phyloP scores from a whole-genome alignment of 2,797 vertebrate genomes.

The Serranus cabrilla region DNA sequence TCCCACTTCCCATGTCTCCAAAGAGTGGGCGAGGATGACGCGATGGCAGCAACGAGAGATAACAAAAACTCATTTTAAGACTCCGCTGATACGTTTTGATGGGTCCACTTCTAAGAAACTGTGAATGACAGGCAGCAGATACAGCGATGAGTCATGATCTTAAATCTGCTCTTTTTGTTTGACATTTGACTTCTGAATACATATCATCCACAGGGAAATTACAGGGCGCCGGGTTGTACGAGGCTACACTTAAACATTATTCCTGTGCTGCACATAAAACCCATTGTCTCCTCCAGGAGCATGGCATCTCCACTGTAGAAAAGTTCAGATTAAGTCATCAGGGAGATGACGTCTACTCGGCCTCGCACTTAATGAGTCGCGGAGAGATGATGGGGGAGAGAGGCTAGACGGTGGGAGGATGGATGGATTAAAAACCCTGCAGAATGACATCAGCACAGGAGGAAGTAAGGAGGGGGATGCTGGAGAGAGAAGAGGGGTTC shows the following conservation, averaged over 20 bases:
- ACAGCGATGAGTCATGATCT: constrained; percentile 39
- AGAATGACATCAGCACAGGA: constrained; percentile 83
- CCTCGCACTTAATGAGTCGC: constrained; percentile 70
- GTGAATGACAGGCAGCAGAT: constrained; percentile 52
- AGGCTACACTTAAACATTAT: constrained; percentile 40
- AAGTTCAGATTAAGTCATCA: constrained; percentile 82
- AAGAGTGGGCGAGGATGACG: constrained; percentile 53
- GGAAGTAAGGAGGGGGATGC: constrained; percentile 53
- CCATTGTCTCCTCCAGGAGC: constrained; percentile 49
- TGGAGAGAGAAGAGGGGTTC: constrained; percentile 49
- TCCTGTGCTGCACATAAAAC: constrained; percentile 24
- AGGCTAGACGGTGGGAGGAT: constrained; percentile 62
- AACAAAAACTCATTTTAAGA: constrained; percentile 43
- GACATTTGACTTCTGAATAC: constrained; percentile 55
- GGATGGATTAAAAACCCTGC: constrained; percentile 76
- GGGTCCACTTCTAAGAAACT: constrained; percentile 43
- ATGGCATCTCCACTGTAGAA: constrained; percentile 56
- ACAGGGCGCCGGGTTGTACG: constrained; percentile 41
- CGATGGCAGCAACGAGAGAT: constrained; percentile 58
- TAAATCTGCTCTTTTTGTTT: constrained; percentile 48
- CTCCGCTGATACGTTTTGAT: constrained; percentile 17
- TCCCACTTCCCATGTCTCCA: constrained; percentile 41
- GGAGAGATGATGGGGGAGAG: constrained; percentile 57
- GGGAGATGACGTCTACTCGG: constrained; percentile 67
- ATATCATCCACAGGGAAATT: constrained; percentile 60